These are phyloP conservation scores for Columba janthina DNA, from an alignment of 2,113 vertebrate genomes.

Conservation along the genomic window DNA sequence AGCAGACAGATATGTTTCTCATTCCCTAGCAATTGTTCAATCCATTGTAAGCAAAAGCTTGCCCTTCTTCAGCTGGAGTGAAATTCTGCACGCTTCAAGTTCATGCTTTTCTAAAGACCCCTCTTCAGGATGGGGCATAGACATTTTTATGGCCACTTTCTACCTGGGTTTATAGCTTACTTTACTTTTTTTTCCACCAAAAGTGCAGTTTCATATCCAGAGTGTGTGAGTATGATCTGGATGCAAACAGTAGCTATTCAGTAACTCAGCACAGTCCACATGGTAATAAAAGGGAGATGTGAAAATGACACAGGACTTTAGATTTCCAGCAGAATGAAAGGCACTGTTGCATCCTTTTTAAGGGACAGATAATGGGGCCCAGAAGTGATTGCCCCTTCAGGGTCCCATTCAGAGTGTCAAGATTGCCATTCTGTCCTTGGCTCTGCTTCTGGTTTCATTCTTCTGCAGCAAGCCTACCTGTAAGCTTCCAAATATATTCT, in stretches of 20 bases:
- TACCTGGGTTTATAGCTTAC: not conserved
- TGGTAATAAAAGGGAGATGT: not conserved
- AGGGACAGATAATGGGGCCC: not conserved
- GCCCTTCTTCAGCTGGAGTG: not conserved
- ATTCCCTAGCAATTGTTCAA: not conserved
- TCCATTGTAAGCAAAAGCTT: not conserved
- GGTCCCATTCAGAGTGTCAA: not conserved
- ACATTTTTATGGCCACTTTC: not conserved
- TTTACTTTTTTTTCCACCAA: not conserved
- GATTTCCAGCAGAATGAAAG: not conserved
- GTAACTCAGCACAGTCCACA: not conserved
- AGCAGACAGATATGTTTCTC: not conserved
- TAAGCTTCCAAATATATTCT: not conserved
- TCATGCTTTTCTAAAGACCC: not conserved
- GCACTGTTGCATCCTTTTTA: not conserved
- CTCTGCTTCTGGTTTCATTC: constrained; percentile 1
- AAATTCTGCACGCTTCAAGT: not conserved
- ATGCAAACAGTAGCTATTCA: not conserved
- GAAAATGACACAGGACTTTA: not conserved
- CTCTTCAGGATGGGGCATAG: not conserved
- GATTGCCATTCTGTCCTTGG: not conserved
- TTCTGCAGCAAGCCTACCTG: not conserved
- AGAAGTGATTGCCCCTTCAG: not conserved
- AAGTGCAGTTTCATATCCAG: not conserved
- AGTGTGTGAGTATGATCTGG: not conserved